Evolutionary conservation across 2,888 invertebrate species (phyloP).

Genomic region (Diplazon laetatorius): DNA sequence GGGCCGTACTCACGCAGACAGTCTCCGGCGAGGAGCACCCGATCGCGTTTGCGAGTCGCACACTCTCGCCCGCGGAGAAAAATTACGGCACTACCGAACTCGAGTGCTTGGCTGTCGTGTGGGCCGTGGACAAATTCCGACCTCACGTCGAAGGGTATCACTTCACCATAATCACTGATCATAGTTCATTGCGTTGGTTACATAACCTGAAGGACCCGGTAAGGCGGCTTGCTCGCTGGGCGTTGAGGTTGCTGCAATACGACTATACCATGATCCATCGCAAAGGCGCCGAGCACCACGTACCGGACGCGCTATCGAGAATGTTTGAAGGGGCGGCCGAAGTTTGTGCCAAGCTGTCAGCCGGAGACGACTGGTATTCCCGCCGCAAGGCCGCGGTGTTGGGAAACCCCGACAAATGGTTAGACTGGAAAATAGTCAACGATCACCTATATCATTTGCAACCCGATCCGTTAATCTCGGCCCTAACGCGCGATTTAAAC

Average conservation of each 20-base stretch:
- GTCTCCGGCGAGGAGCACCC: neutral
- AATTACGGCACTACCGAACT: slow-evolving; percentile 24
- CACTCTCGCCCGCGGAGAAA: neutral
- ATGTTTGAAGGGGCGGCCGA: slow-evolving; percentile 31
- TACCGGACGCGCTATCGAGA: neutral
- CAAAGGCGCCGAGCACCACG: neutral
- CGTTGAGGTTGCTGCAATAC: slow-evolving; percentile 25
- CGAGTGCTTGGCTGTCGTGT: slow-evolving; percentile 50
- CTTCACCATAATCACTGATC: slow-evolving; percentile 44
- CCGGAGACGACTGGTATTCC: neutral
- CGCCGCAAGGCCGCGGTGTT: neutral
- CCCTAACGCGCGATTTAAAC: neutral
- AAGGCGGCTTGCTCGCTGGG: slow-evolving; percentile 40
- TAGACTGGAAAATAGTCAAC: neutral
- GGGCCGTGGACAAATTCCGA: slow-evolving; percentile 38
- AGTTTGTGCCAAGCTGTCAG: slow-evolving; percentile 10
- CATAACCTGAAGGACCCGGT: slow-evolving; percentile 36
- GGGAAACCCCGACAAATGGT: neutral
- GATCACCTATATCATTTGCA: neutral
- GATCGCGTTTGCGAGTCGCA: neutral
- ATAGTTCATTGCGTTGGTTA: slow-evolving; percentile 45
- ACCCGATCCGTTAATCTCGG: neutral
- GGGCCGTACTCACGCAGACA: slow-evolving; percentile 6
- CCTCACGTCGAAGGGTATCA: slow-evolving; percentile 41
- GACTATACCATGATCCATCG: slow-evolving; percentile 30